These are phyloP conservation scores for Temnothorax unifasciatus DNA, from an alignment of 2,888 invertebrate species.

Conservation along the genomic window DNA sequence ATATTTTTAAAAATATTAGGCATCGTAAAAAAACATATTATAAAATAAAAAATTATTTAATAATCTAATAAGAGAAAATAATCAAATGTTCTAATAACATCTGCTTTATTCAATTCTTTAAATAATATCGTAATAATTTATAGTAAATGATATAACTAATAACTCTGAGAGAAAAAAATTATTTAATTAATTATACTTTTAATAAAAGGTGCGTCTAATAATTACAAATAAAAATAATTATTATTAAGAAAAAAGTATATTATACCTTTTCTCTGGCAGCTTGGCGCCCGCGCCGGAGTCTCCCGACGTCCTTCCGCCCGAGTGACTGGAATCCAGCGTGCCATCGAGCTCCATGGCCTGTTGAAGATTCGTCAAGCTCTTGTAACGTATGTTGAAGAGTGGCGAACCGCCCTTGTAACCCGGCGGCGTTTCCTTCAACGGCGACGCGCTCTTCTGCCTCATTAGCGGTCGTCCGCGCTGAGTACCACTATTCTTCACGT, in stretches of 20 bases:
- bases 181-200: not conserved
- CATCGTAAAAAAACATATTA: not conserved
- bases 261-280: slow-evolving; percentile 92
- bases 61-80: not conserved
- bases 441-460: slow-evolving; percentile 91
- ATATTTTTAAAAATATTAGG: not conserved
- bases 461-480: slow-evolving; percentile 90
- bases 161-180: not conserved
- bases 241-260: slow-evolving; percentile 54
- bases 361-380: slow-evolving; percentile 90
- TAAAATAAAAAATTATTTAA: slow-evolving; percentile 7
- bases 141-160: not conserved
- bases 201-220: not conserved
- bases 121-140: not conserved
- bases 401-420: slow-evolving; percentile 92
- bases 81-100: not conserved
- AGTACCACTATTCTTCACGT: slow-evolving; percentile 91
- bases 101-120: not conserved
- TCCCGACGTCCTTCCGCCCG: slow-evolving; percentile 94
- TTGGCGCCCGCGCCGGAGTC: slow-evolving; percentile 93
- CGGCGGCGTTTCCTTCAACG: slow-evolving; percentile 91
- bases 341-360: slow-evolving; percentile 91
- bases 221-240: not conserved
- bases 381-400: slow-evolving; percentile 91
- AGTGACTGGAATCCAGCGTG: slow-evolving; percentile 96